Conservation (phyloP, 2,888 invertebrate species). For the Liopterus haemorrhoidalis region DNA sequence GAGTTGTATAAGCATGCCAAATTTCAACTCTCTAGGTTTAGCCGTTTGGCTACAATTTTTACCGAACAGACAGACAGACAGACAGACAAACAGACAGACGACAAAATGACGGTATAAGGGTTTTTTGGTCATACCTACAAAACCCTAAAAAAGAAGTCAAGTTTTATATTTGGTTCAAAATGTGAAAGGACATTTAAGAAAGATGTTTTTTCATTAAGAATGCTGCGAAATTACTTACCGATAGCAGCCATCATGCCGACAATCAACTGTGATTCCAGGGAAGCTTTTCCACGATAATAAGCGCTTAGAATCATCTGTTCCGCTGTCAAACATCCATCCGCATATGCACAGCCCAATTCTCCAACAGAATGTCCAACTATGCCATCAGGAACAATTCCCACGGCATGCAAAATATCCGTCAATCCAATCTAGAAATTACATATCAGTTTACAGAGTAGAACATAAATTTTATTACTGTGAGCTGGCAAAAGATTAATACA, state of each 20-base stretch:
- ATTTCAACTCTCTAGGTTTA: no score
- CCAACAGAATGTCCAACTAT: conserved; percentile 89
- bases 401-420: conserved; percentile 54
- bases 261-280: conserved; percentile 63
- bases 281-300: conserved; percentile 75
- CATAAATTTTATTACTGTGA: background rate
- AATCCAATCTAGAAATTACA: conserved; percentile 51
- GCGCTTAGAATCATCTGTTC: conserved; percentile 81
- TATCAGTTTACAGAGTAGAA: background rate
- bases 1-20: no score
- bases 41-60: no score
- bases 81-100: no score
- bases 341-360: conserved; percentile 91
- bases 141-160: no score
- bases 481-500: background rate
- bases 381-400: conserved; percentile 63
- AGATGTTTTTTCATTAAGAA: no score
- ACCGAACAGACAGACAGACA: no score
- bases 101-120: no score
- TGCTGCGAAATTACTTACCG: conserved; percentile 45
- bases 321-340: conserved; percentile 83
- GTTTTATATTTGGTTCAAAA: no score
- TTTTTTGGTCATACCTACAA: no score
- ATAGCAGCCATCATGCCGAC: conserved; percentile 85
- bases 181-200: no score